Evolutionary conservation across 2,797 vertebrate species (phyloP).

Genomic region (Poliocrania exsul): DNA sequence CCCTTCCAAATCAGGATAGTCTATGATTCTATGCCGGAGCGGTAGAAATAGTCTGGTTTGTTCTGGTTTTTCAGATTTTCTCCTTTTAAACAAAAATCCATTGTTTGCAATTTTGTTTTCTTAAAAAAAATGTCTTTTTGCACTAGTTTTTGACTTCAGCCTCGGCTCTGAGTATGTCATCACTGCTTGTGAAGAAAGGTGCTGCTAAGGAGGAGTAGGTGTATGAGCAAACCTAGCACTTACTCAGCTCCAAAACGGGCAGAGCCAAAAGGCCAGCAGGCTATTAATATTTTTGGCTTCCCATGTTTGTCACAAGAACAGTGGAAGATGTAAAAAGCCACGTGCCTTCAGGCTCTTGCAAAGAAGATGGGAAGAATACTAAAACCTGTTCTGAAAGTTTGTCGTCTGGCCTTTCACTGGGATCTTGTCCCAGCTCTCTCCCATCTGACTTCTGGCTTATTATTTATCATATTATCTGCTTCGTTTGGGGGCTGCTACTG

Average conservation of each 20-base stretch:
- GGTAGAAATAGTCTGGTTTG: background rate
- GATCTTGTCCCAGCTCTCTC: background rate
- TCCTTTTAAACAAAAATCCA: background rate
- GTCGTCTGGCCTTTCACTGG: background rate
- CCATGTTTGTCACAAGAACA: constrained; percentile 7
- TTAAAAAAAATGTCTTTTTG: background rate
- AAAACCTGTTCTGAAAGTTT: background rate
- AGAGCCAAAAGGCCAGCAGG: background rate
- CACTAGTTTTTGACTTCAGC: background rate
- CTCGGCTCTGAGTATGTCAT: accelerated
- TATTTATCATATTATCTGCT: background rate
- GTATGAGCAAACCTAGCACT: background rate
- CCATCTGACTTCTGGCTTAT: background rate
- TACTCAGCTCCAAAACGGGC: background rate
- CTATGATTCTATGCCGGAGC: background rate
- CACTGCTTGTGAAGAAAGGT: background rate
- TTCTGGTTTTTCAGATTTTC: background rate
- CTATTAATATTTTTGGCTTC: constrained; percentile 28
- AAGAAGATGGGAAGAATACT: constrained; percentile 27
- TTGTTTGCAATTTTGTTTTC: background rate
- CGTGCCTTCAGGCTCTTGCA: background rate
- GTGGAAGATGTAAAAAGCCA: constrained; percentile 17
- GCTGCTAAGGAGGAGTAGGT: constrained; percentile 5
- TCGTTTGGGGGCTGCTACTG: background rate
- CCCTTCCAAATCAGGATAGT: background rate